Conservation (phyloP, 53 echinoderm and acorn worm genomes). For the Actinopyga echinites region DNA sequence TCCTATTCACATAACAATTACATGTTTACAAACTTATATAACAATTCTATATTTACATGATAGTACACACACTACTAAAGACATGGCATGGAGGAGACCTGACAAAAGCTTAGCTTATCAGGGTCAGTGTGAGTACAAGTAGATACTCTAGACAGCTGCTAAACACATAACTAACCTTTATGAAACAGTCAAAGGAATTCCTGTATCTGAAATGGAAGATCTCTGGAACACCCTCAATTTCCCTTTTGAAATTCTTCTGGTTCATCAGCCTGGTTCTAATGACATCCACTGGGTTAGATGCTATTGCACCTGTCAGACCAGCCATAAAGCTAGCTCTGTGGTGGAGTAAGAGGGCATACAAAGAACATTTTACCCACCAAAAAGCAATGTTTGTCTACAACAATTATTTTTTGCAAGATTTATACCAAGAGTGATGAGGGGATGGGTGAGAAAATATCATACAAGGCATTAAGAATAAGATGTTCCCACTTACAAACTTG, state of each 20-base stretch:
- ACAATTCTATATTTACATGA: too few species aligned
- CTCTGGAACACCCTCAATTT: conserved; percentile 40
- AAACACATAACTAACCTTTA: conserved; percentile 64
- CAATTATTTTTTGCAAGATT: too few species aligned
- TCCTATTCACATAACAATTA: too few species aligned
- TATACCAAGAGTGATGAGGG: neutral
- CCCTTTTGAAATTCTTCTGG: conserved; percentile 78
- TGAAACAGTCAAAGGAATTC: conserved; percentile 87
- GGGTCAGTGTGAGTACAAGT: too few species aligned
- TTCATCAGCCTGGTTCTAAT: conserved; percentile 95
- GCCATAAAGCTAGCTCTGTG: conserved; percentile 87
- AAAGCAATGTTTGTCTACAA: too few species aligned
- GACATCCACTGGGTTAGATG: conserved; percentile 94
- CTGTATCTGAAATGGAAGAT: conserved; percentile 69
- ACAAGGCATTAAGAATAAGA: too few species aligned
- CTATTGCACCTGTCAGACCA: conserved; percentile 86
- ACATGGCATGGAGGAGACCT: neutral
- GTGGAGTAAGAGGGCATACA: neutral
- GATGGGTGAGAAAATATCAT: too few species aligned
- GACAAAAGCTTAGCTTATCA: too few species aligned
- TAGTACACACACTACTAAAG: too few species aligned
- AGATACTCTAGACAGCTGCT: neutral
- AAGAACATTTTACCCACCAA: too few species aligned
- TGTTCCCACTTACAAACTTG: too few species aligned
- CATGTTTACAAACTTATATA: neutral